phyloP scores from a whole-genome alignment of 2,888 invertebrate genomes.

The Orchesella flavescens region DNA sequence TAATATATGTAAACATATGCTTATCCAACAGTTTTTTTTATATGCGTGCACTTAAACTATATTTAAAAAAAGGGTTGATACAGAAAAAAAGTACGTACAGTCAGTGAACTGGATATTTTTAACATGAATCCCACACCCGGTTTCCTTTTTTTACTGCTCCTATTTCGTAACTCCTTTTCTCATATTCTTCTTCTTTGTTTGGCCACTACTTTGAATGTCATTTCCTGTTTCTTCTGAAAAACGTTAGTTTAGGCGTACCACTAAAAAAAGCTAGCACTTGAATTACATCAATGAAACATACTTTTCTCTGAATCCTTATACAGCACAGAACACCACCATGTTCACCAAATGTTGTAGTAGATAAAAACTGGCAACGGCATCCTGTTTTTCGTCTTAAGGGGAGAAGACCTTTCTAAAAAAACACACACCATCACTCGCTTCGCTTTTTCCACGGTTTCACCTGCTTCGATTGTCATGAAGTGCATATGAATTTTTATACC shows the following conservation, averaged over 20 bases:
- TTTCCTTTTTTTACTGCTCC: slow-evolving; percentile 33
- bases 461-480: slow-evolving; percentile 32
- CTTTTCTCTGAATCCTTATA: slow-evolving; percentile 29
- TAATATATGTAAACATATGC: no score
- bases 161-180: slow-evolving; percentile 32
- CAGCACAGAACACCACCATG: slow-evolving; percentile 20
- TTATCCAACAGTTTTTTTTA: no score
- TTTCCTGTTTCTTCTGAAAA: slow-evolving; percentile 58
- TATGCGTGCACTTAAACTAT: no score
- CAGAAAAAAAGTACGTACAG: not conserved
- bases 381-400: slow-evolving; percentile 45
- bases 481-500: not conserved
- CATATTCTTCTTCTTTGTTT: slow-evolving; percentile 15
- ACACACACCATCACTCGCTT: not conserved
- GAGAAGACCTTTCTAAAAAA: slow-evolving; percentile 26
- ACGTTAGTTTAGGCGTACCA: slow-evolving; percentile 10
- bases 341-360: slow-evolving; percentile 46
- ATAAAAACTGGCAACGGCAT: slow-evolving; percentile 45
- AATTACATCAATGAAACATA: not conserved
- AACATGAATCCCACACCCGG: slow-evolving; percentile 31
- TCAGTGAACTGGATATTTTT: slow-evolving; percentile 51
- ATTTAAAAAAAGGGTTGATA: not conserved
- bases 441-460: slow-evolving; percentile 42
- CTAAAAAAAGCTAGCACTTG: not conserved
- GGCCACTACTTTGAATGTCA: slow-evolving; percentile 55